Evolutionary conservation across 1,140 invertebrate species (phyloP).

Genomic region (Caenorhabditis brenneri): DNA sequence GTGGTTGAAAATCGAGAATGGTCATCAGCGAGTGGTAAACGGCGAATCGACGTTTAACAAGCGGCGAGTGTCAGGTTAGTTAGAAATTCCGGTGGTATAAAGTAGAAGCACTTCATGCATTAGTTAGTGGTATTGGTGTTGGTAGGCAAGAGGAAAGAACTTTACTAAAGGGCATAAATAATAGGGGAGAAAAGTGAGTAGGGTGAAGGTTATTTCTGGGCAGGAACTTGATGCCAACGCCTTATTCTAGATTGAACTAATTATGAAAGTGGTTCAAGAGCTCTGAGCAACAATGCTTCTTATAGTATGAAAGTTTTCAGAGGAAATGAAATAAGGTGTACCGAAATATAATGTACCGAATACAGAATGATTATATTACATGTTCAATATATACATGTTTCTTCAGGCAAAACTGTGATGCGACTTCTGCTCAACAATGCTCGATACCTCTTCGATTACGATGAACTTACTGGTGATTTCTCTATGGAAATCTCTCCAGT

Average conservation of each 20-base stretch:
- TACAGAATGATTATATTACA: background rate
- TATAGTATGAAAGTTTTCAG: no score
- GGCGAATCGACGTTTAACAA: constrained; percentile 48
- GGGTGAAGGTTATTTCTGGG: no score
- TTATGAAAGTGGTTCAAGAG: no score
- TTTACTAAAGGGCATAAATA: constrained; percentile 15
- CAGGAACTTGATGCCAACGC: no score
- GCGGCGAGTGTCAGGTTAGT: constrained; percentile 37
- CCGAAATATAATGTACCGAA: no score
- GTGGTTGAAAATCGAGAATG: constrained; percentile 54
- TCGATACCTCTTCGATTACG: constrained; percentile 54
- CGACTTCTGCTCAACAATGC: constrained; percentile 49
- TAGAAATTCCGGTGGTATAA: background rate
- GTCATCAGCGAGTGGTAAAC: constrained; percentile 40
- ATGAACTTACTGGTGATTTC: constrained; percentile 55
- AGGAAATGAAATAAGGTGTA: no score
- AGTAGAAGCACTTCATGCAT: background rate
- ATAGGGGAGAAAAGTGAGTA: no score
- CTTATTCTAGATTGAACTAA: no score
- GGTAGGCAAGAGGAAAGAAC: background rate
- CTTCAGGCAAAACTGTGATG: constrained; percentile 50
- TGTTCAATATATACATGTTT: no score
- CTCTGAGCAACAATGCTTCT: no score
- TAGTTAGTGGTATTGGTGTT: background rate
- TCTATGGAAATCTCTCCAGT: constrained; percentile 54